phyloP scores from a whole-genome alignment of 2,113 vertebrate species.

The Oreocharis arfaki region DNA sequence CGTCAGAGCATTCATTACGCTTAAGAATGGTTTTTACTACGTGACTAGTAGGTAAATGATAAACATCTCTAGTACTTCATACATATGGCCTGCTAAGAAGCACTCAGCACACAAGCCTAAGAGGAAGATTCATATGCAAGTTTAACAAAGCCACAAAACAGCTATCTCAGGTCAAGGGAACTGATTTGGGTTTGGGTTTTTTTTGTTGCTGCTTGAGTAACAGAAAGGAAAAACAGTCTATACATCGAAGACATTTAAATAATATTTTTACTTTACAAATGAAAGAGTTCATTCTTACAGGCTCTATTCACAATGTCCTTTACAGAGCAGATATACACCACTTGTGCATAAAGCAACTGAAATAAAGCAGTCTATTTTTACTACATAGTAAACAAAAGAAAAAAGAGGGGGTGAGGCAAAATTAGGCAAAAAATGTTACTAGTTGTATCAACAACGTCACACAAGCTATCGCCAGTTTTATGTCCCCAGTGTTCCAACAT shows the following conservation, averaged over 20 bases:
- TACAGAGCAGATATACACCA: neutral
- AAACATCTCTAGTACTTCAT: neutral
- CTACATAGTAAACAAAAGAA: neutral
- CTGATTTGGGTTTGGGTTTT: fast-evolving
- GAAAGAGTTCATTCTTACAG: neutral
- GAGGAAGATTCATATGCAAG: neutral
- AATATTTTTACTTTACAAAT: neutral
- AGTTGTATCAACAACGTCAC: neutral
- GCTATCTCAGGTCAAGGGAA: neutral
- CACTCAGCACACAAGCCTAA: neutral
- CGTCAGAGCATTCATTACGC: neutral
- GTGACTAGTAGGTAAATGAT: neutral
- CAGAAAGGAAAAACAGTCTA: neutral
- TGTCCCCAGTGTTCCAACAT: fast-evolving
- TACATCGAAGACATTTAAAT: fast-evolving
- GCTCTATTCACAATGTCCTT: neutral
- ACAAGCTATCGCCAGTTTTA: neutral
- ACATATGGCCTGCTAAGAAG: neutral
- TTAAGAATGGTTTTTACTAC: neutral
- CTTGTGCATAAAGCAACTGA: neutral
- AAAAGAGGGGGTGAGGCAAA: fast-evolving
- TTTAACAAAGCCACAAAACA: neutral
- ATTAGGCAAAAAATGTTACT: neutral
- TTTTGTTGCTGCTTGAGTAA: neutral
- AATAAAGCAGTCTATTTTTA: neutral